Conservation (phyloP, 2,888 invertebrate genomes). For the Parthenolecanium corni region DNA sequence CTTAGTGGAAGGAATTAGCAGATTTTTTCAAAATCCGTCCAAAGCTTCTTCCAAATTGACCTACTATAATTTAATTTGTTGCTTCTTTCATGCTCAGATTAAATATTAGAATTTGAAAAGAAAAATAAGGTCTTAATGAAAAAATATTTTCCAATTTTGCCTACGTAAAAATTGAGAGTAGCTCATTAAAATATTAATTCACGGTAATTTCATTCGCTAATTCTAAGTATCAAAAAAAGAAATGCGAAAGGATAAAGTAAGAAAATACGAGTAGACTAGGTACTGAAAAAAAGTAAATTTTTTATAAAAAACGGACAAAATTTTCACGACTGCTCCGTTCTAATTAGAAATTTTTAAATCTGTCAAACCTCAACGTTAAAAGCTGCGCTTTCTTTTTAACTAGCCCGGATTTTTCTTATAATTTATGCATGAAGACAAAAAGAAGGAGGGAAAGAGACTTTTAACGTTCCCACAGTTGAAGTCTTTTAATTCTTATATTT, state of each 20-base stretch:
- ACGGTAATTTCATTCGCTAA: not conserved
- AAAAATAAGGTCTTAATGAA: too few species aligned
- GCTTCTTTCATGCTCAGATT: too few species aligned
- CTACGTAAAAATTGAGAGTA: too few species aligned
- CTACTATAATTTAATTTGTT: too few species aligned
- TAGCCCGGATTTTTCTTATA: constrained; percentile 22
- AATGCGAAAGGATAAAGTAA: not conserved
- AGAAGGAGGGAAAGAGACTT: constrained; percentile 13
- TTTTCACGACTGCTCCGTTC: not conserved
- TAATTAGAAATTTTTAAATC: constrained; percentile 21
- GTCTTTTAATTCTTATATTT: constrained; percentile 28
- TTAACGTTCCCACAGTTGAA: constrained; percentile 25
- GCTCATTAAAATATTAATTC: too few species aligned
- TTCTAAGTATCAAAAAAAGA: not conserved
- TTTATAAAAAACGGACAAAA: not conserved
- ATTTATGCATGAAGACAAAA: constrained; percentile 24
- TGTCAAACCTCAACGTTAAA: constrained; percentile 22
- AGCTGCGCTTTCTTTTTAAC: constrained; percentile 14
- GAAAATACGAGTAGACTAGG: too few species aligned
- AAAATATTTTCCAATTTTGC: too few species aligned
- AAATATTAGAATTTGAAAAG: too few species aligned
- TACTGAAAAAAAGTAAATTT: not conserved
- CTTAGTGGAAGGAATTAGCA: too few species aligned
- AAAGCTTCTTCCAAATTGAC: too few species aligned
- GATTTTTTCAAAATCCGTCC: too few species aligned